Conservation (phyloP, 2,888 invertebrate species). For the Lomographa bimaculata region DNA sequence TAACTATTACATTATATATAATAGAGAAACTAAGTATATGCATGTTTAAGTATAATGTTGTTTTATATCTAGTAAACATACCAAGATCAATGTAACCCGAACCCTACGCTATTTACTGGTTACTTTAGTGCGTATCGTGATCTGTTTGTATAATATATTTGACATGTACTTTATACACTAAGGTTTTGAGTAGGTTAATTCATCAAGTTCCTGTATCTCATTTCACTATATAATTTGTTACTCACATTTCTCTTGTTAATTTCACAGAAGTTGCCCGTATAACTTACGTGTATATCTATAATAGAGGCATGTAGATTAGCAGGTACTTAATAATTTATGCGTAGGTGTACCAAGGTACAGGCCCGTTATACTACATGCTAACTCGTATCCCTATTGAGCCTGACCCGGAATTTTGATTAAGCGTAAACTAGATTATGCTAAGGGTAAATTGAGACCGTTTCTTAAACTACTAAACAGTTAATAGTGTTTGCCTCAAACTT, state of each 20-base stretch:
- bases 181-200: conserved; percentile 10
- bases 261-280: conserved; percentile 24
- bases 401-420: conserved; percentile 77
- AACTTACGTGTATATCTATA: conserved; percentile 18
- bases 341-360: conserved; percentile 44
- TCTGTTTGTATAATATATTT: conserved; percentile 17
- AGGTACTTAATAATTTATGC: conserved; percentile 53
- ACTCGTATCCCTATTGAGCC: conserved; percentile 59
- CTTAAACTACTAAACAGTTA: conserved; percentile 76
- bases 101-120: too few relatives aligned
- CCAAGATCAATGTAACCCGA: too few relatives aligned
- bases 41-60: too few relatives aligned
- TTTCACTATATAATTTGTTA: conserved; percentile 14
- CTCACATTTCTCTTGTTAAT: conserved; percentile 12
- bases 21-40: too few relatives aligned
- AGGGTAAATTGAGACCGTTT: conserved; percentile 70
- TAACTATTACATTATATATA: too few relatives aligned
- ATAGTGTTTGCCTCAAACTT: conserved; percentile 71
- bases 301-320: conserved; percentile 29
- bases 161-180: conserved; percentile 19
- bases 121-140: conserved; percentile 27
- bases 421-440: conserved; percentile 71
- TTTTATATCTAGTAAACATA: too few relatives aligned
- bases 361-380: conserved; percentile 46
- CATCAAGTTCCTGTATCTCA: conserved; percentile 9